Base-by-base conservation (phyloP, 2,113 vertebrate species). In the Syngnathoides biaculeatus region DNA sequence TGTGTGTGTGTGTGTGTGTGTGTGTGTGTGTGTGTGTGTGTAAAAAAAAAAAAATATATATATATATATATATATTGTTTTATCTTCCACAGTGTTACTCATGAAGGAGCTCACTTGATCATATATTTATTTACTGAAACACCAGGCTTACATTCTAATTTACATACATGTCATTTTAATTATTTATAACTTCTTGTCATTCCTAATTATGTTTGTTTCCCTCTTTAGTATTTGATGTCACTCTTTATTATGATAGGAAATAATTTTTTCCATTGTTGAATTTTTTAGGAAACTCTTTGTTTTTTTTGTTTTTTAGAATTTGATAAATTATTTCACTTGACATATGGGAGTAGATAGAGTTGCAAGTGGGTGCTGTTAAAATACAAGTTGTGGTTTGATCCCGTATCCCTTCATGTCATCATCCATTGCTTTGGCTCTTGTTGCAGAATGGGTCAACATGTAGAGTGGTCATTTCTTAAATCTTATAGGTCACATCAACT, bases 151-250 rank as follows among this genome's bases (percentile, higher is more conserved):
- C 50, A 64, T 75, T 65, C 3, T 56, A 62, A 66, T 74, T 40
- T 59, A 58, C 58, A 43, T 67, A 13, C 6, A 47, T 73, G 57
- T 75, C 9, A 53, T 64, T 77, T 77, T 68, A 53, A 62, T 57
- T 20, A 35, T 59, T 62, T 11, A 53, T 27, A 47, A 14, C 43
- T 76, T 48, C 56, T 24, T 24, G 4, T 63, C 75, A 74, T 84
- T 85, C 76, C 68, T 79, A 71, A 78, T 80, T 79, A 75, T 79
- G 22, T 39, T 26, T n/a, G 20, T n/a, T 69, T 64, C 53, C 64
- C 27, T 24, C 13, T 7, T 62, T 42, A 24, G 38, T 62, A 56
- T 66, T 69, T 30, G 8, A 60, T 56, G n/a, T 59, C 22, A 24
- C 22, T 39, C 8, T 47, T 43, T 38, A 45, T 62, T 26, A n/a